Evolutionary conservation across 2,113 vertebrate genomes (phyloP).

Genomic region (Hippopotamus amphibius): DNA sequence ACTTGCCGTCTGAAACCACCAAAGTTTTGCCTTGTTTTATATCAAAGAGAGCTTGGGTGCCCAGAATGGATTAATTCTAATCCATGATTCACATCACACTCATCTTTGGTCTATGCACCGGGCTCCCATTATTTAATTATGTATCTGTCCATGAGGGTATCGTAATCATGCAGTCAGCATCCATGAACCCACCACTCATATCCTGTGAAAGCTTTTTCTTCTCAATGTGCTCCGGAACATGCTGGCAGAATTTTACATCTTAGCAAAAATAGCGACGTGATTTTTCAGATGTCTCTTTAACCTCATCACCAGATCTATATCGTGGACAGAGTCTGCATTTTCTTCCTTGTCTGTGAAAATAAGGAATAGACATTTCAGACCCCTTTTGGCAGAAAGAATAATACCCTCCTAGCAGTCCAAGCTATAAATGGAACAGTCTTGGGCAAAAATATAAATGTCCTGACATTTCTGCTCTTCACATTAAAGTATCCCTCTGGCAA

Average conservation of each 20-base stretch:
- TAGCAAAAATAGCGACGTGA: background rate
- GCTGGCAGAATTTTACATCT: background rate
- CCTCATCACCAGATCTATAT: background rate
- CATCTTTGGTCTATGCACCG: background rate
- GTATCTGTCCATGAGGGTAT: background rate
- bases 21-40: background rate
- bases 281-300: background rate
- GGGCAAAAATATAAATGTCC: constrained; percentile 14
- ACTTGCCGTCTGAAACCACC: background rate
- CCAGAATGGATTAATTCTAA: background rate
- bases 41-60: background rate
- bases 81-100: background rate
- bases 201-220: background rate
- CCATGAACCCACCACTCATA: background rate
- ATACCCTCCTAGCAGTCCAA: background rate
- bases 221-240: background rate
- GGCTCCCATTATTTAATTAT: background rate
- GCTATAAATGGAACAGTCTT: constrained; percentile 16
- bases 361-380: constrained; percentile 20
- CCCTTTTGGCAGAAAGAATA: constrained; percentile 34
- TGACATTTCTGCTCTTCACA: background rate
- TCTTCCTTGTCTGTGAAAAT: constrained; percentile 48
- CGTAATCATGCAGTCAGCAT: background rate
- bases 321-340: background rate
- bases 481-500: background rate